A percentile compares a stretch with the other conserved stretches of the same genome.
Conservation (phyloP, 2,113 vertebrate genomes). For the Plectropomus leopardus region DNA sequence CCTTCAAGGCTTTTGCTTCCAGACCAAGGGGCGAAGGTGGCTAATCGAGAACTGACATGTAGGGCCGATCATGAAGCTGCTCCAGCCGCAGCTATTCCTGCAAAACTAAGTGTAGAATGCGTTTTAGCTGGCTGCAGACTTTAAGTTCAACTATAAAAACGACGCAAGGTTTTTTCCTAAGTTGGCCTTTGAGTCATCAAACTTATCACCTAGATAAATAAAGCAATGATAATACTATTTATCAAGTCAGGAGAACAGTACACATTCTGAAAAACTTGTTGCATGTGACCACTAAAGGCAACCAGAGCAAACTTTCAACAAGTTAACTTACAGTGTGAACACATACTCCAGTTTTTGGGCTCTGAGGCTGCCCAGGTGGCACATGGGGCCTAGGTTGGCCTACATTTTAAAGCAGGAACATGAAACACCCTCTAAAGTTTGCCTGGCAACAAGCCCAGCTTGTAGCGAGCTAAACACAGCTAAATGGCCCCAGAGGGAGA, state of each 20-base stretch:
- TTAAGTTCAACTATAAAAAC: background rate
- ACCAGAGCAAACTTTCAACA: background rate
- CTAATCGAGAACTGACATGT: no score
- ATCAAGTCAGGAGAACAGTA: background rate
- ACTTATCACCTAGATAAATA: background rate
- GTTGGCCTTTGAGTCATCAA: background rate
- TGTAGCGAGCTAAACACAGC: slow-evolving; percentile 67
- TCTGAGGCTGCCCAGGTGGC: slow-evolving; percentile 35
- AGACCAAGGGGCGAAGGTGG: no score
- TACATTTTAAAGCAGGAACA: slow-evolving; percentile 58
- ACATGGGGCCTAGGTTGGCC: slow-evolving; percentile 31
- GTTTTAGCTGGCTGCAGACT: background rate
- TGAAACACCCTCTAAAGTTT: slow-evolving; percentile 65
- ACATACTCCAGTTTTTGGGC: background rate
- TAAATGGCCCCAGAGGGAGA: slow-evolving; percentile 70
- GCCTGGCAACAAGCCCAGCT: slow-evolving; percentile 65
- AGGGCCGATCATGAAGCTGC: no score
- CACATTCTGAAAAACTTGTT: background rate
- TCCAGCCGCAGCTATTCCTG: no score
- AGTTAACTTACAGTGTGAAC: slow-evolving; percentile 4
- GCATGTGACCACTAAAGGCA: background rate
- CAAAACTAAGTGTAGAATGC: background rate
- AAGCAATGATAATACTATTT: background rate
- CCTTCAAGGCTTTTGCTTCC: no score
- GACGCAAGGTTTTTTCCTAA: background rate